These are phyloP conservation scores for Drosophila pectinifera DNA, from an alignment of 1,140 invertebrate species.

Conservation along the genomic window DNA sequence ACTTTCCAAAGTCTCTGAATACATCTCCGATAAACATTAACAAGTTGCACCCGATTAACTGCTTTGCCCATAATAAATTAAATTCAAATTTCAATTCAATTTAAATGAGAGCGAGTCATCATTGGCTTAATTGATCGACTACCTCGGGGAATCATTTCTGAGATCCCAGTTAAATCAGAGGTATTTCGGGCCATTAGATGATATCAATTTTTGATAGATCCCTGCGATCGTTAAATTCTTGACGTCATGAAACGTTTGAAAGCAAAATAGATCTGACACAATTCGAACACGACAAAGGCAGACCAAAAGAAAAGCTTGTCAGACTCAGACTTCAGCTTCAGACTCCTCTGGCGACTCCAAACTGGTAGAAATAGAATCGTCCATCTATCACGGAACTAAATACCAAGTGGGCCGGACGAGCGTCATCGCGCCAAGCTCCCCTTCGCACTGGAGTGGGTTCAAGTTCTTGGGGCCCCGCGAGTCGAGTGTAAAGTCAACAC, in stretches of 20 bases:
- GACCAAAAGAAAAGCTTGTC: constrained; percentile 58
- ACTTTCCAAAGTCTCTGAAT: constrained; percentile 33
- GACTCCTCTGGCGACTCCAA: constrained; percentile 29
- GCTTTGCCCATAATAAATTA: constrained; percentile 31
- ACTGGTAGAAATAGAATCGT: constrained; percentile 68
- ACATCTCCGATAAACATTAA: constrained; percentile 18
- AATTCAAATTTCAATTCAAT: constrained; percentile 13
- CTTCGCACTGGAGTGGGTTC: constrained; percentile 54
- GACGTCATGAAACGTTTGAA: constrained; percentile 45
- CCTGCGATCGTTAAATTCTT: constrained; percentile 7
- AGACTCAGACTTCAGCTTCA: constrained; percentile 3
- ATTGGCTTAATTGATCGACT: constrained; percentile 28
- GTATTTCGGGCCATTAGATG: constrained; percentile 34
- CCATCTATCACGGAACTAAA: constrained; percentile 73
- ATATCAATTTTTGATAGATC: constrained; percentile 47
- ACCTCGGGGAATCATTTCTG: not conserved
- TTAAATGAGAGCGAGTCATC: constrained; percentile 37
- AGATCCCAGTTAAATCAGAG: constrained; percentile 17
- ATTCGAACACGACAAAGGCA: constrained; percentile 54
- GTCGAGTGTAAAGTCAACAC: constrained; percentile 63
- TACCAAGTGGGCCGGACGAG: constrained; percentile 44
- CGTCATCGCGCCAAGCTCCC: constrained; percentile 61
- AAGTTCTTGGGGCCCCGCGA: constrained; percentile 37
- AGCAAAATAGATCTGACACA: constrained; percentile 66
- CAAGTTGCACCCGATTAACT: constrained; percentile 48